Evolutionary conservation across 2,888 invertebrate species (phyloP).

Genomic region (Pteria penguin): DNA sequence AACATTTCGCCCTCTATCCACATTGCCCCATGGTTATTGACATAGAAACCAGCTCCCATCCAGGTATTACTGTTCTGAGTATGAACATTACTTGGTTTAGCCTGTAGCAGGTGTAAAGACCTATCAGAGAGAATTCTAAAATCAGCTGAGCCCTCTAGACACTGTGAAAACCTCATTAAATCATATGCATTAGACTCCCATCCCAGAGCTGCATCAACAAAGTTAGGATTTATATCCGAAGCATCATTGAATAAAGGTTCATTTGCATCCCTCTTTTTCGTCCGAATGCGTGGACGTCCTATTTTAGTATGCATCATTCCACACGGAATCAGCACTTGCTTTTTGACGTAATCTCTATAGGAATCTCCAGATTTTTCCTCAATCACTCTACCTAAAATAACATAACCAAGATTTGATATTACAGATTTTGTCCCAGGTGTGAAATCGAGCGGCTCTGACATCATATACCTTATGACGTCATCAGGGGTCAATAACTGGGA

Average conservation of each 20-base stretch:
- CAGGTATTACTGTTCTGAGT: slow-evolving; percentile 55
- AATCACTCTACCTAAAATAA: slow-evolving; percentile 72
- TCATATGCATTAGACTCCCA: slow-evolving; percentile 76
- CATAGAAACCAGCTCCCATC: slow-evolving; percentile 66
- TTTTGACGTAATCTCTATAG: slow-evolving; percentile 68
- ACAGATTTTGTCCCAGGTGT: slow-evolving; percentile 68
- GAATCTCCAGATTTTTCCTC: slow-evolving; percentile 60
- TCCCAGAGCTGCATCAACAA: slow-evolving; percentile 72
- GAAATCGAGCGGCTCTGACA: slow-evolving; percentile 65
- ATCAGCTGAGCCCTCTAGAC: slow-evolving; percentile 60
- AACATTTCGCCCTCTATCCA: slow-evolving; percentile 70
- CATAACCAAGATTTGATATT: slow-evolving; percentile 74
- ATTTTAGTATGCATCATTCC: slow-evolving; percentile 77
- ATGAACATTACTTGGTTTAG: slow-evolving; percentile 39
- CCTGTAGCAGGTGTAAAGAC: slow-evolving; percentile 54
- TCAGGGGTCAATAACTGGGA: slow-evolving; percentile 45
- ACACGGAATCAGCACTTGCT: slow-evolving; percentile 61
- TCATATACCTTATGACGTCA: slow-evolving; percentile 70
- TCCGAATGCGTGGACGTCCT: slow-evolving; percentile 50
- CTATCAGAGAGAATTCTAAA: slow-evolving; percentile 59
- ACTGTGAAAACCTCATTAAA: slow-evolving; percentile 68
- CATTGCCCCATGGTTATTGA: slow-evolving; percentile 62
- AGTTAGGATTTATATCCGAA: slow-evolving; percentile 44
- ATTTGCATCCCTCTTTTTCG: slow-evolving; percentile 41
- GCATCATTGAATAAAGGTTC: slow-evolving; percentile 54